Base-by-base conservation (phyloP, 2,888 invertebrate species). In the Pecten maximus region DNA sequence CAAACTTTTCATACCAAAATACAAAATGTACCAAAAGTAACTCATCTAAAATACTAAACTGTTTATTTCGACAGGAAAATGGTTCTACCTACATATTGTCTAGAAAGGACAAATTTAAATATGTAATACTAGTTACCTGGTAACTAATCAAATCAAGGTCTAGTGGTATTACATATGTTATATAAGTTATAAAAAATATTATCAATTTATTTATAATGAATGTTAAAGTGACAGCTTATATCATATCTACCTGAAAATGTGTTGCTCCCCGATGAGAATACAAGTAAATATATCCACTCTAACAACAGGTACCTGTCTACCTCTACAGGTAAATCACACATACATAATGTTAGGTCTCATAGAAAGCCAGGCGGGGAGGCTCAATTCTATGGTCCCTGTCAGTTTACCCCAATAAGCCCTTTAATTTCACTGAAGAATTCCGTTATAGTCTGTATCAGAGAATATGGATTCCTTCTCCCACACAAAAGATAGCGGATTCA, bases 391-490 rank as follows among this genome's bases (percentile, higher is more conserved):
- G 2, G 60, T 60, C 60, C 60, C 60, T 60, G 60, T 60, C 60
- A 60, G 3, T 54, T 60, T n/a, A 28, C 60, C n/a, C n/a, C n/a
- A 35, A 8, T 74, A 74, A 10, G 74, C 35, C 35, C 35, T 74
- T 74, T 74, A 74, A 74, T 74, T 74, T 74, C 74, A 74, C 35
- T 16, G 74, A 74, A 74, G 74, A 74, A 74, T 74, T 74, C 74
- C 74, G 19, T 23, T 74, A 35, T 12, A 74, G 28, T 74, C 74
- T 35, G 74, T 74, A 74, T 12, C 74, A 74, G 74, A 54, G 23
- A 23, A 54, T 19, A 54, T 28, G 2, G 28, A 74, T 28, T 35
- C 74, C 35, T 4, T 12, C 15, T 23, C 74, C 28, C 28, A 28
- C 74, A 74, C 6, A 74, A 28, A 15, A 74, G 74, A 74, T 74